Base-by-base conservation (phyloP, 2,888 invertebrate genomes). In the Cheilosia vernalis region DNA sequence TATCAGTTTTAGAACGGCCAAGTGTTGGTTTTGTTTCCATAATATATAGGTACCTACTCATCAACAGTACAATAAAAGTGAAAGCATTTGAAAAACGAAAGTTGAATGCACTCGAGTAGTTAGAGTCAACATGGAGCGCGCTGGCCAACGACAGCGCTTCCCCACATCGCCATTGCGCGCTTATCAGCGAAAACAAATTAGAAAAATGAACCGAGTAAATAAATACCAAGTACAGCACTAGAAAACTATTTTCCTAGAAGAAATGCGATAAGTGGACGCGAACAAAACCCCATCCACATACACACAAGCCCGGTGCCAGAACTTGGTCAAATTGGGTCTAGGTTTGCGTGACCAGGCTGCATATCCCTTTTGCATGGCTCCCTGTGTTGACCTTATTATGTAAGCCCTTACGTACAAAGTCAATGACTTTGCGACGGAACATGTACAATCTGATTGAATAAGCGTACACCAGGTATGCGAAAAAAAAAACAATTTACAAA, bases 41-140 rank as follows among this genome's bases (percentile, higher is more conserved):
- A n/a, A 7, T n/a, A 15, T 5, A n/a, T n/a, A n/a, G n/a, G n/a
- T n/a, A 24, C 21, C 21, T 24, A 66, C 72, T 40, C 56, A 40
- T 30, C 53, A 27, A 42, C 66, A 58, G 30, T 27, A 21, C 63
- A 70, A 66, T 47, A 72, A 85, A 85, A 85, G 85, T 85, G 85
- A 81, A 81, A 85, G 76, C 81, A 72, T 81, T 85, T 72, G 76
- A 81, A 76, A 80, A 81, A 21, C 76, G 67, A 85, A 81, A 85
- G 81, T 81, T 85, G 81, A 85, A 85, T 85, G 85, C 85, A 81
- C 85, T 85, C 81, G 51, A 67, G 66, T 70, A 70, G 80, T 85
- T 76, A 51, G 55, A 80, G 72, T 80, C 74, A 85, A 76, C 70
- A 80, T 58, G 64, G 47, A 15, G 21, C 51, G 15, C n/a, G 42